phyloP scores from a whole-genome alignment of 53 echinoderm and acorn worm genomes.

The Paracentrotus lividus region DNA sequence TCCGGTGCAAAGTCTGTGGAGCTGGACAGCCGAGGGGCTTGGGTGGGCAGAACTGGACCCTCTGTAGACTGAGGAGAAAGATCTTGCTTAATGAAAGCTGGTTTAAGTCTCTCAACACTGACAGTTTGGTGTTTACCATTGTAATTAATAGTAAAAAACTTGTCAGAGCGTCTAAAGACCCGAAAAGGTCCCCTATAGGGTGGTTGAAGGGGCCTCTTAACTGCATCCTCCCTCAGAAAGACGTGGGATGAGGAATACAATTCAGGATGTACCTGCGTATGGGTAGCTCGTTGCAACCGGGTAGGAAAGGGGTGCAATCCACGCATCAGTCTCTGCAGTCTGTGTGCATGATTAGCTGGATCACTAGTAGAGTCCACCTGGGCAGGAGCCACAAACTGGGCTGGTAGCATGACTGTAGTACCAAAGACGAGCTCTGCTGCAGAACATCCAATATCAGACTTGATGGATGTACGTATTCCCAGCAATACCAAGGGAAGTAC shows the following conservation, averaged over 20 bases:
- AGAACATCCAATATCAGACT: slow-evolving; percentile 65
- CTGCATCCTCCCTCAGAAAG: slow-evolving; percentile 69
- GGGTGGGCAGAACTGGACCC: background rate
- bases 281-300: slow-evolving; percentile 23
- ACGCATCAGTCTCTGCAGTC: slow-evolving; percentile 69
- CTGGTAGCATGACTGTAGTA: slow-evolving; percentile 71
- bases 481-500: too few species aligned
- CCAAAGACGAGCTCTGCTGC: slow-evolving; percentile 81
- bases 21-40: background rate
- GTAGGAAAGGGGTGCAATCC: slow-evolving; percentile 61
- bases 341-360: slow-evolving; percentile 68
- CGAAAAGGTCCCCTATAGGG: slow-evolving; percentile 77
- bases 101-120: slow-evolving; percentile 74
- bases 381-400: slow-evolving; percentile 68
- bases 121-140: slow-evolving; percentile 63
- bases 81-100: slow-evolving; percentile 66
- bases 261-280: slow-evolving; percentile 56
- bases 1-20: background rate
- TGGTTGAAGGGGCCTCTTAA: slow-evolving; percentile 73
- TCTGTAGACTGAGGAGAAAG: background rate
- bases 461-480: slow-evolving; percentile 69
- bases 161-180: slow-evolving; percentile 63
- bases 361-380: slow-evolving; percentile 2
- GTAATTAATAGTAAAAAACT: slow-evolving; percentile 68
- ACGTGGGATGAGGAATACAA: slow-evolving; percentile 72